phyloP scores from a whole-genome alignment of 2,113 vertebrate species.

The Brachypodius melanocephalos region DNA sequence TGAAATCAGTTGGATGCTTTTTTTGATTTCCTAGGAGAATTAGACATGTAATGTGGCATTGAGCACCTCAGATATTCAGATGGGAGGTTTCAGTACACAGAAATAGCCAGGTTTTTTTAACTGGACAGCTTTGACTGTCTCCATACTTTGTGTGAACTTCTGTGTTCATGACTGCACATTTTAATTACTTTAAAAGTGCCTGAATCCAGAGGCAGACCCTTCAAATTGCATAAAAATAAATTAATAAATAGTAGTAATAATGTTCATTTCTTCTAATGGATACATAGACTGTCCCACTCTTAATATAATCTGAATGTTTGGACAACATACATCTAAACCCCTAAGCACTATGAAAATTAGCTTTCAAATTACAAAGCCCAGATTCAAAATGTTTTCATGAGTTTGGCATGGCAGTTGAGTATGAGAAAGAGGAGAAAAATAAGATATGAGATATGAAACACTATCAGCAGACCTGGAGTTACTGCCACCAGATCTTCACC shows the following conservation, averaged over 20 bases:
- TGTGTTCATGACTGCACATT: not conserved
- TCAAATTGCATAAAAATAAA: conserved; percentile 14
- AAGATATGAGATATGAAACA: not conserved
- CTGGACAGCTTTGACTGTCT: not conserved
- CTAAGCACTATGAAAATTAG: not conserved
- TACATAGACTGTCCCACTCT: not conserved
- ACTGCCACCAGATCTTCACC: not conserved
- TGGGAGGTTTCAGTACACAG: not conserved
- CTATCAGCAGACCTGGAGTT: not conserved
- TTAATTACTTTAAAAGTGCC: not conserved
- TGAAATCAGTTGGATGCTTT: not conserved
- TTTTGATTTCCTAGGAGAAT: not conserved
- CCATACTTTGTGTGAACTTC: not conserved
- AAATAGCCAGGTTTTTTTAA: not conserved
- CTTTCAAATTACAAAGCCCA: not conserved
- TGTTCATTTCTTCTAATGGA: conserved; percentile 2
- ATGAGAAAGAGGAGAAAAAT: not conserved
- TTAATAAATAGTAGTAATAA: not conserved
- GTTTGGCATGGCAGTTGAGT: not conserved
- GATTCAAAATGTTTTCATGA: not conserved
- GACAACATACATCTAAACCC: not conserved
- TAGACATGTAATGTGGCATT: not conserved
- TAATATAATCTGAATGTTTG: not conserved
- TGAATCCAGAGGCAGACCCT: not conserved
- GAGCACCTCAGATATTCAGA: not conserved